These are phyloP conservation scores for Choloepus hoffmanni DNA, from an alignment of 2,113 vertebrate genomes.

Conservation along the genomic window DNA sequence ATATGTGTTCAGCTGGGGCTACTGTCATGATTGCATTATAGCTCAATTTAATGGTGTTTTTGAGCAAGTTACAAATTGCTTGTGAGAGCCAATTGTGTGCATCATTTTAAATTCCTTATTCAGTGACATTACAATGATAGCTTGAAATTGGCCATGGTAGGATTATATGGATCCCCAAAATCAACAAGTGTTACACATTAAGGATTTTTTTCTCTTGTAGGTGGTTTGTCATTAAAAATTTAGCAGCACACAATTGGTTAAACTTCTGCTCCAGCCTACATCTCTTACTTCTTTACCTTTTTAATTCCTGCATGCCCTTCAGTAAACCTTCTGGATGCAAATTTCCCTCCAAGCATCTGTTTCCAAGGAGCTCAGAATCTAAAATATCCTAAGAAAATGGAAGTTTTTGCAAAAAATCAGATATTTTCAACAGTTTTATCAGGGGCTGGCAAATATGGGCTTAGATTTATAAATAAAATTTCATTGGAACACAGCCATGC, in stretches of 20 bases:
- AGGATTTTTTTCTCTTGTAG: neutral
- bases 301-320: neutral
- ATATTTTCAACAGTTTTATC: neutral
- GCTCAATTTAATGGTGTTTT: neutral
- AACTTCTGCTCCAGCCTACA: neutral
- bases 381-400: neutral
- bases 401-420: neutral
- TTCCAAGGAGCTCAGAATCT: neutral
- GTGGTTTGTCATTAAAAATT: neutral
- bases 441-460: neutral
- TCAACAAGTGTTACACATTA: neutral
- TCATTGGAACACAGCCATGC: neutral
- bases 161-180: neutral
- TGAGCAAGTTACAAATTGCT: neutral
- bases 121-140: neutral
- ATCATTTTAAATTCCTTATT: neutral
- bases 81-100: neutral
- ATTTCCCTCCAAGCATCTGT: neutral
- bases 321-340: neutral
- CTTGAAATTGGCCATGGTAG: neutral
- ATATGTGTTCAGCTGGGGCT: fast-evolving
- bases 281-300: neutral
- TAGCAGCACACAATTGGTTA: neutral
- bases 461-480: neutral
- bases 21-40: no score